Evolutionary conservation across 1,140 invertebrate species (phyloP).

Genomic region (Drosophila carrolli): DNA sequence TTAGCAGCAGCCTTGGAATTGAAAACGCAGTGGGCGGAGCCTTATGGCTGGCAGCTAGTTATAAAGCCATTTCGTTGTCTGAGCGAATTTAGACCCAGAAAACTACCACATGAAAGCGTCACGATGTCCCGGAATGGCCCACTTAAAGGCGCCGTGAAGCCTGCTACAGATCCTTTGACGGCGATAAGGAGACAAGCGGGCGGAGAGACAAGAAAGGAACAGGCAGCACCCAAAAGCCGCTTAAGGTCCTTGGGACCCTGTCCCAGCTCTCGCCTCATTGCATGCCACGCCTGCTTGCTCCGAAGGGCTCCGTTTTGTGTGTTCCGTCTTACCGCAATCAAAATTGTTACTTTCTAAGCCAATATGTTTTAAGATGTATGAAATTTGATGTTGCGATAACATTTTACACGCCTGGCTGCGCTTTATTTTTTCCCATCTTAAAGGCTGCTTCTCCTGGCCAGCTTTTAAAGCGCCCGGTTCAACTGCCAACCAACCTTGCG

Average conservation of each 20-base stretch:
- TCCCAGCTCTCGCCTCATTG: slow-evolving; percentile 59
- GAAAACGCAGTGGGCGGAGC: slow-evolving; percentile 37
- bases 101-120: slow-evolving; percentile 52
- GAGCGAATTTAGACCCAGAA: slow-evolving; percentile 17
- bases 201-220: not conserved
- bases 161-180: slow-evolving; percentile 66
- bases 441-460: slow-evolving; percentile 18
- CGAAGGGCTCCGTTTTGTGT: slow-evolving; percentile 52
- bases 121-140: slow-evolving; percentile 41
- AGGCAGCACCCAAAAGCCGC: slow-evolving; percentile 51
- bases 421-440: slow-evolving; percentile 63
- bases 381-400: slow-evolving; percentile 83
- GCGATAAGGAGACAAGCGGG: slow-evolving; percentile 53
- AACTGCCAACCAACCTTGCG: slow-evolving; percentile 10
- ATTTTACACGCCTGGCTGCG: slow-evolving; percentile 78
- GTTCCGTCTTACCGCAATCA: slow-evolving; percentile 79
- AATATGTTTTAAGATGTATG: slow-evolving; percentile 84
- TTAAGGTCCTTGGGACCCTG: slow-evolving; percentile 31
- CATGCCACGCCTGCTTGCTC: slow-evolving; percentile 54
- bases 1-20: slow-evolving; percentile 56
- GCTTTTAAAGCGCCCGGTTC: slow-evolving; percentile 38
- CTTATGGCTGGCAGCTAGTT: slow-evolving; percentile 71
- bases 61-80: slow-evolving; percentile 70
- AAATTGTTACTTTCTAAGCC: slow-evolving; percentile 83
- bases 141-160: slow-evolving; percentile 53